phyloP scores from a whole-genome alignment of 2,797 vertebrate species.

The Gorsachius magnificus region DNA sequence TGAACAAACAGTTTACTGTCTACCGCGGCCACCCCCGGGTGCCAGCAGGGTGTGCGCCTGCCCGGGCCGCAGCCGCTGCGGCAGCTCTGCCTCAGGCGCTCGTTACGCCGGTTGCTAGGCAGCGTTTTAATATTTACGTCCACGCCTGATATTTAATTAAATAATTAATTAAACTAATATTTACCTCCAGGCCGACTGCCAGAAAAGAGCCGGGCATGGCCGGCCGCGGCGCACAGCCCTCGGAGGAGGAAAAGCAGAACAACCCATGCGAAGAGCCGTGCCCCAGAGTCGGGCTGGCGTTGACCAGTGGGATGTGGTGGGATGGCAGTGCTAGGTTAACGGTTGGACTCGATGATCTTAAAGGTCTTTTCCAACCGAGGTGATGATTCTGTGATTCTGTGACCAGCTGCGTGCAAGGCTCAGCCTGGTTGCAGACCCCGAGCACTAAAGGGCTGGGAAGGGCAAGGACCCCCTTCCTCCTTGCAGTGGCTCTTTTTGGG shows the following conservation, averaged over 20 bases:
- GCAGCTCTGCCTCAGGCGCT: background rate
- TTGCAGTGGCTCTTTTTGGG: fast-evolving
- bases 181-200: background rate
- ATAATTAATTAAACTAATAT: too few relatives aligned
- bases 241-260: fast-evolving
- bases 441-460: too few relatives aligned
- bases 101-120: slow-evolving; percentile 52
- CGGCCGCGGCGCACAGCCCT: fast-evolving
- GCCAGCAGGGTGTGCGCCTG: background rate
- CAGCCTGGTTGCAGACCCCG: fast-evolving
- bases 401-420: too few relatives aligned
- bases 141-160: too few relatives aligned
- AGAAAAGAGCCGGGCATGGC: background rate
- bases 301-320: too few relatives aligned
- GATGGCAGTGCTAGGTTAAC: too few relatives aligned
- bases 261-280: fast-evolving
- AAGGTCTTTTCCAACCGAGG: too few relatives aligned
- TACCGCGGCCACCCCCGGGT: too few relatives aligned
- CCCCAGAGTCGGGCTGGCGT: background rate
- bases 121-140: slow-evolving; percentile 63
- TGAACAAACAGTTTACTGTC: too few relatives aligned
- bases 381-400: too few relatives aligned
- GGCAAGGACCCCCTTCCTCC: background rate
- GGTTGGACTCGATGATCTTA: too few relatives aligned
- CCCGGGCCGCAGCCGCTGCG: background rate